A percentile compares a stretch with the other conserved stretches of the same genome.
phyloP scores from a whole-genome alignment of 2,888 invertebrate genomes.

The Chymomyza fuscimana region DNA sequence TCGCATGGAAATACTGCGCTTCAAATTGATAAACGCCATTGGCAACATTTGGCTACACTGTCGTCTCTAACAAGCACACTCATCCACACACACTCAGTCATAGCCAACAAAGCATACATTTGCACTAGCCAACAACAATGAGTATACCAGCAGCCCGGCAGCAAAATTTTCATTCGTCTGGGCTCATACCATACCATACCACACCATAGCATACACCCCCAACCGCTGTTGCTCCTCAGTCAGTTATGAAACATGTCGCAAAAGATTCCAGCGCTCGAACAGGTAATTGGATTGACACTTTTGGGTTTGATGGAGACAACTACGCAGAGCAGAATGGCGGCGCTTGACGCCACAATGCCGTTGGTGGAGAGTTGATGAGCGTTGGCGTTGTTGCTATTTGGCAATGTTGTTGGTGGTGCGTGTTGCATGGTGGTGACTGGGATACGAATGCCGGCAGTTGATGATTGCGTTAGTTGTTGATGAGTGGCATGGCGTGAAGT shows the following conservation, averaged over 20 bases:
- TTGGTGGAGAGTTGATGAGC: constrained; percentile 66
- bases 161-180: constrained; percentile 23
- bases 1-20: constrained; percentile 17
- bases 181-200: neutral
- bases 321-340: constrained; percentile 24
- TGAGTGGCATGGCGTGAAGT: constrained; percentile 28
- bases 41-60: constrained; percentile 48
- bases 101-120: constrained; percentile 46
- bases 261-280: constrained; percentile 74
- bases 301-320: constrained; percentile 56
- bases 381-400: constrained; percentile 39
- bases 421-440: constrained; percentile 49
- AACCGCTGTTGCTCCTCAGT: constrained; percentile 23
- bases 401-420: neutral
- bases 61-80: constrained; percentile 5
- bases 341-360: constrained; percentile 37
- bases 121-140: constrained; percentile 40
- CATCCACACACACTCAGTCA: neutral
- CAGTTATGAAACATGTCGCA: constrained; percentile 75
- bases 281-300: constrained; percentile 79
- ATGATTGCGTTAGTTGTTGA: constrained; percentile 74
- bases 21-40: constrained; percentile 74
- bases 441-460: constrained; percentile 50
- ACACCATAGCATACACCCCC: neutral
- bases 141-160: constrained; percentile 16